phyloP scores from a whole-genome alignment of 2,113 vertebrate species.

The Lipophrys pholis region DNA sequence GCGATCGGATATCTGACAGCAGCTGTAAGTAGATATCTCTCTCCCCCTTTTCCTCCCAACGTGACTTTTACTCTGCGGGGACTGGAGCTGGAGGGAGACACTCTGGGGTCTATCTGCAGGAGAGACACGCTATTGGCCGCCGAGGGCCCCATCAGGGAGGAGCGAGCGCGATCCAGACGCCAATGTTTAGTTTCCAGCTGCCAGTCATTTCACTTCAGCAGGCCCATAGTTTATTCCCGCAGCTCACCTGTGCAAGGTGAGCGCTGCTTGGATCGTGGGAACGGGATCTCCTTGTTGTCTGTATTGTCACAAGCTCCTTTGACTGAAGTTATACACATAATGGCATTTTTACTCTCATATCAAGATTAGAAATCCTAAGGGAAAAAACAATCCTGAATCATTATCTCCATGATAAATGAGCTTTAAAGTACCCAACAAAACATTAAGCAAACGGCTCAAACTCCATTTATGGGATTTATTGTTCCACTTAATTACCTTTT shows the following conservation, averaged over 20 bases:
- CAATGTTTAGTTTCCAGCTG: conserved; percentile 76
- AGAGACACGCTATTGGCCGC: conserved; percentile 80
- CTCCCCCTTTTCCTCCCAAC: conserved; percentile 81
- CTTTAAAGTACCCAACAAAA: background rate
- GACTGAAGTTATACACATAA: conserved; percentile 9
- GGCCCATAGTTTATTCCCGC: conserved; percentile 28
- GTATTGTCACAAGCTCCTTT: conserved; percentile 36
- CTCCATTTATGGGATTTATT: background rate
- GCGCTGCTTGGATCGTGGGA: conserved; percentile 61
- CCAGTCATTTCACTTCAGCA: conserved; percentile 72
- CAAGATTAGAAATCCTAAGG: background rate
- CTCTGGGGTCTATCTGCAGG: conserved; percentile 77
- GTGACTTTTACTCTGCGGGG: conserved; percentile 85
- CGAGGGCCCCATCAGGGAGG: conserved; percentile 75
- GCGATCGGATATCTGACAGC: conserved; percentile 93
- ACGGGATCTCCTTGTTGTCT: conserved; percentile 55
- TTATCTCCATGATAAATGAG: background rate
- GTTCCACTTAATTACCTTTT: background rate
- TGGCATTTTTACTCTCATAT: conserved; percentile 29
- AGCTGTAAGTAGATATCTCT: conserved; percentile 91
- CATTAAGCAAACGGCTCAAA: background rate
- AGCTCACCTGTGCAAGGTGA: conserved; percentile 83
- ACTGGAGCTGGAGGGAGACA: conserved; percentile 80
- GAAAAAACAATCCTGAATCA: background rate
- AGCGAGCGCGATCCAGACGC: conserved; percentile 68